These are phyloP conservation scores for Baryphthengus martii DNA, from an alignment of 2,113 vertebrate genomes.

Conservation along the genomic window DNA sequence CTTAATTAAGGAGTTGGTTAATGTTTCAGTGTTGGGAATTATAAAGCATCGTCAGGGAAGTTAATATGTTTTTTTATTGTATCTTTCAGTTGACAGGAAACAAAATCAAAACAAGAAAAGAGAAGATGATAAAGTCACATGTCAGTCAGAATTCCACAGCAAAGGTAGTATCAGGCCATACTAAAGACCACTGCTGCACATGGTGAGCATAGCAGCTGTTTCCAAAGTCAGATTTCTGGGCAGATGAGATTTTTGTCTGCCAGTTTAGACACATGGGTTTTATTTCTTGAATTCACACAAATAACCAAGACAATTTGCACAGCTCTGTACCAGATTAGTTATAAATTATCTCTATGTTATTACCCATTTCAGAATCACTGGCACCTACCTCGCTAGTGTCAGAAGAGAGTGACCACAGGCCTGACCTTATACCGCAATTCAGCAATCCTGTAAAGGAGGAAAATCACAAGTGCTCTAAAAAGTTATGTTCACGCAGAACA, in stretches of 20 bases:
- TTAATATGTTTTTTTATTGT: slow-evolving; percentile 50
- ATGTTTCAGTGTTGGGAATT: slow-evolving; percentile 57
- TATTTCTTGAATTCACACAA: slow-evolving; percentile 17
- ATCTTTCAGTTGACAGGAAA: slow-evolving; percentile 26
- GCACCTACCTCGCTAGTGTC: not conserved
- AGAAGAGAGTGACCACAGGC: not conserved
- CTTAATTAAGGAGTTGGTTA: slow-evolving; percentile 61
- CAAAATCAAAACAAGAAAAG: not conserved
- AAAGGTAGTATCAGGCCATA: not conserved
- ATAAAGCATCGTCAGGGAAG: slow-evolving; percentile 36
- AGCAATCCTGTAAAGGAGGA: not conserved
- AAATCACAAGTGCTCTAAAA: slow-evolving; percentile 44
- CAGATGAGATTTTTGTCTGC: not conserved
- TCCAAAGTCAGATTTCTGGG: not conserved
- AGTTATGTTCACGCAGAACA: slow-evolving; percentile 1
- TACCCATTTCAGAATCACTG: slow-evolving; percentile 12
- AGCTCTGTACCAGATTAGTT: not conserved
- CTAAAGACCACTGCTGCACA: not conserved
- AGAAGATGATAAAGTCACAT: slow-evolving; percentile 21
- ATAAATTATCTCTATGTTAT: not conserved
- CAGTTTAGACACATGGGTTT: not conserved
- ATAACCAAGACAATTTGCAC: not conserved
- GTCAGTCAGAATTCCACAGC: not conserved
- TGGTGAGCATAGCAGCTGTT: not conserved
- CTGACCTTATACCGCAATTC: slow-evolving; percentile 11